phyloP scores from a whole-genome alignment of 2,888 invertebrate species.

The Drosophila differens region DNA sequence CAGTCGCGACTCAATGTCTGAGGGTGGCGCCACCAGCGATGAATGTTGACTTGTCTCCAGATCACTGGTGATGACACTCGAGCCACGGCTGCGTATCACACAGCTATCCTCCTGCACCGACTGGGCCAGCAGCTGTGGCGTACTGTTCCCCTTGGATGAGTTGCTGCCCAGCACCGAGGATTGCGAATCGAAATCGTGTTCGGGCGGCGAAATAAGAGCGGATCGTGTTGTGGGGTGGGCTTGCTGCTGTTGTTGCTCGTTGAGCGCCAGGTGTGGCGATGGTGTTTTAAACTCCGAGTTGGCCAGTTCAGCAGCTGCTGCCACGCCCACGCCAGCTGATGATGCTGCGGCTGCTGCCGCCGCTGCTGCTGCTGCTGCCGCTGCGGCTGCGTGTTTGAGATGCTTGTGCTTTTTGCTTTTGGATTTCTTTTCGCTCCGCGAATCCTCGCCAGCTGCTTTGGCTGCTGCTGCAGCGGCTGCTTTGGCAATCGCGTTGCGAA shows the following conservation, averaged over 20 bases:
- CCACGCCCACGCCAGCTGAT: neutral
- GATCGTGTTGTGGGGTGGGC: conserved; percentile 47
- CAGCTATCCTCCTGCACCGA: conserved; percentile 84
- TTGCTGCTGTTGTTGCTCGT: conserved; percentile 42
- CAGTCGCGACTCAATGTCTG: conserved; percentile 84
- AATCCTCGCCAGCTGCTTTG: conserved; percentile 61
- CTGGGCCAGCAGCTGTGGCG: conserved; percentile 81
- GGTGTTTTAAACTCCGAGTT: conserved; percentile 83
- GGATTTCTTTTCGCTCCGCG: conserved; percentile 72
- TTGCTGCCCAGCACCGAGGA: conserved; percentile 85
- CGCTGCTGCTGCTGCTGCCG: conserved; percentile 17
- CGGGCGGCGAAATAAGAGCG: conserved; percentile 83
- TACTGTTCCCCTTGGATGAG: conserved; percentile 85
- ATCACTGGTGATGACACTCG: conserved; percentile 85
- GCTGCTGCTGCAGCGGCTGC: conserved; percentile 83
- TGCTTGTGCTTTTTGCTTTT: conserved; percentile 85
- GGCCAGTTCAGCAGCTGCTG: conserved; percentile 7
- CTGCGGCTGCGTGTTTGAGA: conserved; percentile 66
- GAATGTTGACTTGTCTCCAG: conserved; percentile 85
- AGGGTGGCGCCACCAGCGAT: conserved; percentile 84
- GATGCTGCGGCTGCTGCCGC: conserved; percentile 32
- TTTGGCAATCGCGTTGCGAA: conserved; percentile 84
- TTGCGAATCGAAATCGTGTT: conserved; percentile 85
- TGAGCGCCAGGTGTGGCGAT: conserved; percentile 85
- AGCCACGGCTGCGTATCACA: conserved; percentile 85